Conservation (phyloP, 2,888 invertebrate genomes). For the Dryobotodes eremita region DNA sequence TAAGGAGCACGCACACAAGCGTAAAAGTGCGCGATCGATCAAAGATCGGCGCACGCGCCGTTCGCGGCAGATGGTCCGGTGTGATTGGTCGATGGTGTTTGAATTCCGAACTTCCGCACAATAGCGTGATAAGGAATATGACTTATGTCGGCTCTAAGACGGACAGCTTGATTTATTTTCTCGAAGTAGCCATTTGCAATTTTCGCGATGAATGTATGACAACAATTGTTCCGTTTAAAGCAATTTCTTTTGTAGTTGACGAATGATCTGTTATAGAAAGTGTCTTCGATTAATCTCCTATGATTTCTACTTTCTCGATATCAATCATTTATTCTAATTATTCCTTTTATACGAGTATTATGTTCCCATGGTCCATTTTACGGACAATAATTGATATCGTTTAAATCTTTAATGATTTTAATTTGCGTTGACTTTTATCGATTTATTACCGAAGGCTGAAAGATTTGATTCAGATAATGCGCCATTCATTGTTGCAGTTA, state of each 20-base stretch:
- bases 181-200: slow-evolving; percentile 71
- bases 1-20: slow-evolving; percentile 77
- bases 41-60: slow-evolving; percentile 86
- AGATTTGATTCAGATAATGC: slow-evolving; percentile 12
- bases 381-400: slow-evolving; percentile 56
- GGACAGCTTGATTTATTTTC: slow-evolving; percentile 78
- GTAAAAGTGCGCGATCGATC: slow-evolving; percentile 79
- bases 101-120: slow-evolving; percentile 87
- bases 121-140: slow-evolving; percentile 86
- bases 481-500: background rate
- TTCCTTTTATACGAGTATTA: slow-evolving; percentile 64
- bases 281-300: slow-evolving; percentile 72
- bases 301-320: slow-evolving; percentile 78
- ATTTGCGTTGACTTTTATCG: slow-evolving; percentile 40
- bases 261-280: slow-evolving; percentile 74
- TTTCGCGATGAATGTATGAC: slow-evolving; percentile 67
- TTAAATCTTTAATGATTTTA: slow-evolving; percentile 56
- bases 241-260: slow-evolving; percentile 70
- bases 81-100: slow-evolving; percentile 86
- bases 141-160: slow-evolving; percentile 76
- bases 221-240: slow-evolving; percentile 69
- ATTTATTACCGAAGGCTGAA: slow-evolving; percentile 36
- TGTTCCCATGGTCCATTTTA: slow-evolving; percentile 64
- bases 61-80: slow-evolving; percentile 84
- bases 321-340: slow-evolving; percentile 74